Evolutionary conservation across 2,888 invertebrate species (phyloP), one percentile per base, ranked within the genome.

Genomic region (Conistra vaccinii): DNA sequence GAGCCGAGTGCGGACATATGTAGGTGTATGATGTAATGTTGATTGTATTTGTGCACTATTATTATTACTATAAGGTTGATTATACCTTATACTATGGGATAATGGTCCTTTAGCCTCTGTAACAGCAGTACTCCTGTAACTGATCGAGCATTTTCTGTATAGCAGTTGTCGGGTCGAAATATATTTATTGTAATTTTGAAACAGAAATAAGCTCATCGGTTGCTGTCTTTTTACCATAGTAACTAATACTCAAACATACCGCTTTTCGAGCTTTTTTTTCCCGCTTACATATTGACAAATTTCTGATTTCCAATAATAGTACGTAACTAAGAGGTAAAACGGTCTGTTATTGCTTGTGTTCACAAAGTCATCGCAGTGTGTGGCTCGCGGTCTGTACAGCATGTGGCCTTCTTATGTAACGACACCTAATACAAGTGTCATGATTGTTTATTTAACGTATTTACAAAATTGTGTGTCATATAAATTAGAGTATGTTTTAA

Each of bases 371-470:
- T 69, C 71, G 65, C 83, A 79, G 39, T 60, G 53, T 62, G 55
- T 45, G 78, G 80, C 79, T 63, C 45, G 74, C 74, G 74, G 57
- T 53, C 51, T n/a, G 48, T 62, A 75, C 84, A 74, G 80, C 83
- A 83, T 74, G 88, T 89, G 89, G 89, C 90, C 87, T 91, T 91
- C 80, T 71, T 85, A 80, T 86, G 84, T 84, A 87, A 83, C 73
- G 48, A 72, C 74, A 68, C 73, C 81, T 79, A 45, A 73, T 53
- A 75, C 48, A 66, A 71, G 65, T 82, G 66, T 80, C 67, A 63
- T 61, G 65, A 80, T 69, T 82, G 65, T 78, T 84, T 53, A 45
- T 72, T 83, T 66, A 57, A 71, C 45, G 53, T 76, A 73, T 76
- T 69, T 76, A 70, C 73, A 73, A n/a, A n/a, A 42, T 69, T 70